phyloP scores from a whole-genome alignment of 2,888 invertebrate genomes.

The Auanema freiburgensis region DNA sequence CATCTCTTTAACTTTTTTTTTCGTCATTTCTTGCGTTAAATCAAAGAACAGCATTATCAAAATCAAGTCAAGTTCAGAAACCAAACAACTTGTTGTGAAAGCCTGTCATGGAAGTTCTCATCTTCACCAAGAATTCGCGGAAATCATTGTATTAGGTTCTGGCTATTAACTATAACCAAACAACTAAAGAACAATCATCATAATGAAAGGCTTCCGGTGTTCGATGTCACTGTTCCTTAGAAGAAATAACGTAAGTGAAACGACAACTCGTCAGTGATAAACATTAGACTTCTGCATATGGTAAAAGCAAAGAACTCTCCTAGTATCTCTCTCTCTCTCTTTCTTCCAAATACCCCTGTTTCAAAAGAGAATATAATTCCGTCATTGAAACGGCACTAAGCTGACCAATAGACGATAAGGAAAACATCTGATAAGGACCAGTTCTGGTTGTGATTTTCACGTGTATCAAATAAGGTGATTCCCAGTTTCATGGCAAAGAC shows the following conservation, averaged over 20 bases:
- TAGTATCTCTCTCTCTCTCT: conserved; percentile 2
- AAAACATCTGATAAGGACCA: conserved; percentile 13
- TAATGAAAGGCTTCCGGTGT: conserved; percentile 1
- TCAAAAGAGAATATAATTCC: neutral
- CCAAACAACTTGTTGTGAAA: too few species aligned
- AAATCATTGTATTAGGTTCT: too few species aligned
- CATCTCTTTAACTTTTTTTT: neutral
- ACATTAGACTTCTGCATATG: neutral
- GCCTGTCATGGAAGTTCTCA: too few species aligned
- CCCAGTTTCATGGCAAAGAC: too few species aligned
- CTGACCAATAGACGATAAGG: conserved; percentile 12
- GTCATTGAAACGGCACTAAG: conserved; percentile 11
- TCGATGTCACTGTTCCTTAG: neutral
- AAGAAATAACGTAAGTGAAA: neutral
- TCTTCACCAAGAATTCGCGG: too few species aligned
- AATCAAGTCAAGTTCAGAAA: neutral
- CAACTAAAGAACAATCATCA: conserved; percentile 1
- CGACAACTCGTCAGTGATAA: neutral
- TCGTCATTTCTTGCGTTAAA: neutral
- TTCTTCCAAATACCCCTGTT: neutral
- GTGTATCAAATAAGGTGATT: conserved; percentile 8
- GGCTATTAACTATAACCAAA: neutral
- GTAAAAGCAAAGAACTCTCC: neutral
- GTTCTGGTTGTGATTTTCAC: neutral
- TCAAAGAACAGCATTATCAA: neutral